Base-by-base conservation (phyloP, 2,888 invertebrate species). In the Pomacea canaliculata region DNA sequence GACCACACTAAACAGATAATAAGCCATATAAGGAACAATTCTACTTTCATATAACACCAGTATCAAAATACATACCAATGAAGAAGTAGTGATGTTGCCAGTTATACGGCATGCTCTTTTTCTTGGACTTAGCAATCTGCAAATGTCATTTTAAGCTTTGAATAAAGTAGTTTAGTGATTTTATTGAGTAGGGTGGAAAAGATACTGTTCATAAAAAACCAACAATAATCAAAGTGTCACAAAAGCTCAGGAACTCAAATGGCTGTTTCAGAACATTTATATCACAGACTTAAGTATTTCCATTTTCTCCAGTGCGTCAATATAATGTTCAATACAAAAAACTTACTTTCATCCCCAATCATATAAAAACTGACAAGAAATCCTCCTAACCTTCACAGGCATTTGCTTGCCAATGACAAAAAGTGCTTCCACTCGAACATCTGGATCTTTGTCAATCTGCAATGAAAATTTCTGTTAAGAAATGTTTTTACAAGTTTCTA, bases 401-500 rank as follows among this genome's bases (percentile, higher is more conserved):
- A 90, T 88, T 16, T 82, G 82, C 8, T 89, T 84, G 27, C 90
- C 90, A 9, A 90, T 83, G 12, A 90, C 89, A 86, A 90, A 90
- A 75, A 90, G 76, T 13, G 82, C 79, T 27, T 90, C 89, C 27
- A 90, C 76, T 56, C 90, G 80, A 8, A 91, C 89, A 82, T 91
- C 91, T 51, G 91, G 91, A 71, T 91, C 91, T 79, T 91, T 91
- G 69, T 86, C 86, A 75, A 91, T 89, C 89, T 89, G 83, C 1
- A 84, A 84, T 4, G 51, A 16, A 4, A 56, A 13, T 13, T 13
- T 56, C 18, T 65, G 12, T 65, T 65, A 12, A 27, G 10, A 65
- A 12, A 65, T 65, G 23, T 12, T 65, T 65, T 3, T 5, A 37
- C 51, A 56, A 16, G 51, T 2, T 56, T 56, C 51, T 56, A 56